Evolutionary conservation across 2,888 invertebrate species (phyloP).

Genomic region (Cetonia aurata): DNA sequence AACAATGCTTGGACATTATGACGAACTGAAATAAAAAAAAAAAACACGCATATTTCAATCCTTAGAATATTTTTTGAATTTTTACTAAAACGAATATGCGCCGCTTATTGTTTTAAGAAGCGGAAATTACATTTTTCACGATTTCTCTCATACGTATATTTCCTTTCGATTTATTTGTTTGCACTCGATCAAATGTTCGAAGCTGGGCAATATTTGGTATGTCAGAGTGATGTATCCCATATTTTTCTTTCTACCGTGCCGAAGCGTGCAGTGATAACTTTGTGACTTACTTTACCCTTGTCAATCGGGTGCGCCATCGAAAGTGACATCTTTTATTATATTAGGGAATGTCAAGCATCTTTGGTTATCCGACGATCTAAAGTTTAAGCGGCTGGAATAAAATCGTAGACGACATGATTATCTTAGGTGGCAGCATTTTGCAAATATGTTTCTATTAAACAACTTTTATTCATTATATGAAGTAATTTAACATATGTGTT

Average conservation of each 20-base stretch:
- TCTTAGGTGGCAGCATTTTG: background rate
- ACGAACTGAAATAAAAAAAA: conserved; percentile 19
- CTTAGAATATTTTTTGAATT: background rate
- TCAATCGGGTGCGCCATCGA: conserved; percentile 26
- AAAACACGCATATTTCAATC: too few species aligned
- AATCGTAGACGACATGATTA: conserved; percentile 4
- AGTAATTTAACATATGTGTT: too few species aligned
- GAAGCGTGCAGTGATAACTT: conserved; percentile 19
- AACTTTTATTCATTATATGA: too few species aligned
- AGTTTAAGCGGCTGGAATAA: conserved; percentile 25
- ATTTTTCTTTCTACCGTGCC: conserved; percentile 27
- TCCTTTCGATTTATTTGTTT: conserved; percentile 31
- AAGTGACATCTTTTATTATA: conserved; percentile 36
- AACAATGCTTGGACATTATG: conserved; percentile 21
- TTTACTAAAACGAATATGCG: background rate
- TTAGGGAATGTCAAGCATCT: conserved; percentile 17
- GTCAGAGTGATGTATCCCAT: conserved; percentile 7
- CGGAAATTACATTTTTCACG: conserved; percentile 26
- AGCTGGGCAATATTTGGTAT: conserved; percentile 19
- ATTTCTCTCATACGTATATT: conserved; percentile 10
- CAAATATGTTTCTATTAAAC: too few species aligned
- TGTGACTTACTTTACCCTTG: conserved; percentile 27
- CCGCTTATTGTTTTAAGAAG: conserved; percentile 13
- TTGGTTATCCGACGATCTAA: conserved; percentile 5
- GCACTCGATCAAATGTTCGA: conserved; percentile 19